Evolutionary conservation across 2,797 vertebrate genomes (phyloP).

Genomic region (Hypotaenidia okinawae): DNA sequence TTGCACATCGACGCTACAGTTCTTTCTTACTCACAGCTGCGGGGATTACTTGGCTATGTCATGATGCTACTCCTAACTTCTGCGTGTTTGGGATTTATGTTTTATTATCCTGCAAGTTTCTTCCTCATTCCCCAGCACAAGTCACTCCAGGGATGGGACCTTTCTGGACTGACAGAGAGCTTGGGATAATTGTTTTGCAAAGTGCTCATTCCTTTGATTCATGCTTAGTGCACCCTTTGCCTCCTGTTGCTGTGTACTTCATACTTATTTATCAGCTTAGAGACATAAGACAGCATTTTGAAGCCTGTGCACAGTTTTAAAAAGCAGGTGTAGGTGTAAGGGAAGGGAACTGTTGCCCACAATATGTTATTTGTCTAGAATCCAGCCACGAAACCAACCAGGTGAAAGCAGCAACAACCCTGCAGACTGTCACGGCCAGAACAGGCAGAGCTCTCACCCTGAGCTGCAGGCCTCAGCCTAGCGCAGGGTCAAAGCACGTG

Average conservation of each 20-base stretch:
- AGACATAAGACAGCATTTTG: background rate
- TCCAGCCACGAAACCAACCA: background rate
- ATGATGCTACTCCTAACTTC: background rate
- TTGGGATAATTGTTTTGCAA: background rate
- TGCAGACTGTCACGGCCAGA: background rate
- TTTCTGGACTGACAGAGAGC: background rate
- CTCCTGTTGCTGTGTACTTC: background rate
- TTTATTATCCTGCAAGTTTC: background rate
- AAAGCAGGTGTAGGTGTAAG: background rate
- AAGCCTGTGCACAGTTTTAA: background rate
- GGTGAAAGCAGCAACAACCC: background rate
- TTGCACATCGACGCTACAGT: background rate
- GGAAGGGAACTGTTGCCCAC: background rate
- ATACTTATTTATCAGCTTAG: background rate
- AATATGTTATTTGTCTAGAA: background rate
- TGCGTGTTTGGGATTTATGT: background rate
- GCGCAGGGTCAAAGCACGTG: rapidly evolving
- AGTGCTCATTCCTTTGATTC: background rate
- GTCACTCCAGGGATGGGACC: background rate
- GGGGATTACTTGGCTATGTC: background rate
- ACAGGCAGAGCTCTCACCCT: background rate
- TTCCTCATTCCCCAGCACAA: background rate
- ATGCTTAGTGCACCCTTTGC: background rate
- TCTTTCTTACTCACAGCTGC: background rate
- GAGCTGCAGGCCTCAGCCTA: background rate